These are phyloP conservation scores for Elaphurus davidianus DNA, from an alignment of 2,113 vertebrate genomes.

Conservation along the genomic window DNA sequence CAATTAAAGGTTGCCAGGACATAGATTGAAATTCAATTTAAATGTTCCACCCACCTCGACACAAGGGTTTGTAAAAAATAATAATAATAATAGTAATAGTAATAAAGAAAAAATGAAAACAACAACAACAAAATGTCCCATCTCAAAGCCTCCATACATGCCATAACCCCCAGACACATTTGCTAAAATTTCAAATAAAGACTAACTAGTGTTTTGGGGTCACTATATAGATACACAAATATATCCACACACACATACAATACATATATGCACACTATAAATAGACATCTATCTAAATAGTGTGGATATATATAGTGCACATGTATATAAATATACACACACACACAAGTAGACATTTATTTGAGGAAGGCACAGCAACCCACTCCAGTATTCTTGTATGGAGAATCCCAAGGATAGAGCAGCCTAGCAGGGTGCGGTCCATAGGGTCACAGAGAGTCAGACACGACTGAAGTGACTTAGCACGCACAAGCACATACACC, in stretches of 20 bases:
- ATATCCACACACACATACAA: not conserved
- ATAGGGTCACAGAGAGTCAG: not conserved
- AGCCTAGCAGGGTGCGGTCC: not conserved
- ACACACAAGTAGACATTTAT: not conserved
- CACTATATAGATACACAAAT: not conserved
- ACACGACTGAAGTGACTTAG: not conserved
- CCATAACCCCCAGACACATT: not conserved
- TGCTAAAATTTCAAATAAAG: not conserved
- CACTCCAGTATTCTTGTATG: not conserved
- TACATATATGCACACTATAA: not conserved
- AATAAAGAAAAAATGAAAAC: not conserved
- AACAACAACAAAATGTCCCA: not conserved
- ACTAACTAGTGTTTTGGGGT: not conserved
- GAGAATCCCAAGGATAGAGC: not conserved
- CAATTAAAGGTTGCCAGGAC: not conserved
- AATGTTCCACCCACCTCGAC: not conserved
- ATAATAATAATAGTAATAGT: not conserved
- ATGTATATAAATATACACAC: not conserved
- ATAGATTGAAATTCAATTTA: constrained; percentile 33
- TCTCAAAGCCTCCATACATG: not conserved
- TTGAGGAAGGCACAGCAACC: not conserved
- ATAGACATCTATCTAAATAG: not conserved
- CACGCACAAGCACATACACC: not conserved
- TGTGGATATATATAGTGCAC: not conserved
- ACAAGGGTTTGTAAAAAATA: not conserved